Evolutionary conservation across 2,888 invertebrate species (phyloP).

Genomic region (Eupsilia transversa): DNA sequence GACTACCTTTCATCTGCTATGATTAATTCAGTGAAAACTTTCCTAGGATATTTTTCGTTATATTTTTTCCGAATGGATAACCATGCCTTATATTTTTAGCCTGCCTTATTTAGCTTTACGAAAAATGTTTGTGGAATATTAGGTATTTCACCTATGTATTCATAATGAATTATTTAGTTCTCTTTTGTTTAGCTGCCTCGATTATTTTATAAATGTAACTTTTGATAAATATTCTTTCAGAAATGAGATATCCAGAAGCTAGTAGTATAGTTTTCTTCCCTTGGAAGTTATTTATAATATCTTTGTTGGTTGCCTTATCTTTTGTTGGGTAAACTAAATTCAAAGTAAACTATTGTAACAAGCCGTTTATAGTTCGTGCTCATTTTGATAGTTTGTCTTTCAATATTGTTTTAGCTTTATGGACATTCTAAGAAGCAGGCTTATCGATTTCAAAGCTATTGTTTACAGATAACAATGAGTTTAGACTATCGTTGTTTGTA

Average conservation of each 20-base stretch:
- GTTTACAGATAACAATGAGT: not conserved
- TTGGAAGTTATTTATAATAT: not conserved
- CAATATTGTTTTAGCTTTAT: constrained; percentile 1
- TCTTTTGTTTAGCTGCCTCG: not conserved
- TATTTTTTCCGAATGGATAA: constrained; percentile 34
- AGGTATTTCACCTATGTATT: constrained; percentile 6
- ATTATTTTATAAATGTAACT: constrained; percentile 13
- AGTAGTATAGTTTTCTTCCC: not conserved
- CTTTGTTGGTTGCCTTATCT: not conserved
- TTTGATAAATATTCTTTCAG: not conserved
- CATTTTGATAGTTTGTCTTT: not conserved
- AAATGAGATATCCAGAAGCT: not conserved
- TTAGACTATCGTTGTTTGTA: not conserved
- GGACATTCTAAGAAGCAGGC: not conserved
- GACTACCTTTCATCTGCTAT: constrained; percentile 45
- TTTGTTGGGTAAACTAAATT: constrained; percentile 15
- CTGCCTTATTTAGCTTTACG: not conserved
- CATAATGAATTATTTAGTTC: constrained; percentile 5
- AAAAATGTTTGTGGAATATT: constrained; percentile 15
- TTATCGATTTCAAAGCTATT: not conserved
- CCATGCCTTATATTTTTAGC: not conserved
- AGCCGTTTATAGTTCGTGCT: not conserved
- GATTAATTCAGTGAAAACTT: constrained; percentile 51
- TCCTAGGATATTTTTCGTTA: not conserved
- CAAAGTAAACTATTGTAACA: constrained; percentile 6